A percentile compares a stretch with the other conserved stretches of the same genome.
phyloP scores from a whole-genome alignment of 2,888 invertebrate species.

The Drosophila recens region DNA sequence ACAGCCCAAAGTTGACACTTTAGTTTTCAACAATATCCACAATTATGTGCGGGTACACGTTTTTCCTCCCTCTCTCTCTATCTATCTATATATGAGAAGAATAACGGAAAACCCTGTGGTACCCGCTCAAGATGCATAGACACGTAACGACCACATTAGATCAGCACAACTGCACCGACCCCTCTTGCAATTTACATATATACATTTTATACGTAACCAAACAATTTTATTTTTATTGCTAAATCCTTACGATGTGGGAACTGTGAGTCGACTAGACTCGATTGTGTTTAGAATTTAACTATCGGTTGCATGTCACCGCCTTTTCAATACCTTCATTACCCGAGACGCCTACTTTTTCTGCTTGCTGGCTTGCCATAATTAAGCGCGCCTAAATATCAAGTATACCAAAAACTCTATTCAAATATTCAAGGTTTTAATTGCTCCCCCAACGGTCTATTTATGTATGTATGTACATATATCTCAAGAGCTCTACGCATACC shows the following conservation, averaged over 20 bases:
- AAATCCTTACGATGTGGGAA: constrained; percentile 78
- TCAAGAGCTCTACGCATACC: constrained; percentile 22
- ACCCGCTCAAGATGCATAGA: constrained; percentile 70
- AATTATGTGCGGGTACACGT: constrained; percentile 78
- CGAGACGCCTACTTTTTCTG: constrained; percentile 40
- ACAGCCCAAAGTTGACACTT: constrained; percentile 73
- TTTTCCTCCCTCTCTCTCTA: constrained; percentile 7
- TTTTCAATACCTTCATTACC: constrained; percentile 74
- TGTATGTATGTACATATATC: constrained; percentile 8
- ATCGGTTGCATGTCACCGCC: constrained; percentile 79
- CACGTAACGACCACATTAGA: constrained; percentile 56
- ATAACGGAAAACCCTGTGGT: constrained; percentile 43
- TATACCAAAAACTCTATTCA: constrained; percentile 28
- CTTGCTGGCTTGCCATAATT: constrained; percentile 53
- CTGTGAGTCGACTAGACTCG: constrained; percentile 11
- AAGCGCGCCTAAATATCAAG: constrained; percentile 75
- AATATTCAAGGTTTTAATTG: constrained; percentile 68
- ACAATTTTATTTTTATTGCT: constrained; percentile 61
- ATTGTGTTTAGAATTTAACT: constrained; percentile 63
- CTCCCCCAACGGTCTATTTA: constrained; percentile 48
- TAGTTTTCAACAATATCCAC: constrained; percentile 47
- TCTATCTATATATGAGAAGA: constrained; percentile 15
- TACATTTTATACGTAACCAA: background rate
- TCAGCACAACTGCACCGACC: constrained; percentile 36
- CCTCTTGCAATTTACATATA: constrained; percentile 59